Conservation (phyloP, 2,888 invertebrate genomes). For the Unio delphinus region DNA sequence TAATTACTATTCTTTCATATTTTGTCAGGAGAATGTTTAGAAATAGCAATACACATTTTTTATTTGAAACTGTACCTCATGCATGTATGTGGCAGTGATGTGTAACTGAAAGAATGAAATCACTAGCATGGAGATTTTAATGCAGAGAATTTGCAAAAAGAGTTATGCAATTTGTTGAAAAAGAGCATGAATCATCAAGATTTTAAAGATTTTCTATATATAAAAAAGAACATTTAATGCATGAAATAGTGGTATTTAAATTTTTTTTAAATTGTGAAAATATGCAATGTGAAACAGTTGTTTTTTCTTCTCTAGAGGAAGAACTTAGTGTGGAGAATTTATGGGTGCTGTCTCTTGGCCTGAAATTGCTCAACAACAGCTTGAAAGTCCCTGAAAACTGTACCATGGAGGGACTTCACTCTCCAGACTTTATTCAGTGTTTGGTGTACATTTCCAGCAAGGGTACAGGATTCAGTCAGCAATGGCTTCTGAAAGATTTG, state of each 20-base stretch:
- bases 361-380: slow-evolving; percentile 63
- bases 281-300: not conserved
- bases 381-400: slow-evolving; percentile 38
- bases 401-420: slow-evolving; percentile 47
- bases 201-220: no score
- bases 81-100: no score
- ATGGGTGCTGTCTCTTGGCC: slow-evolving; percentile 66
- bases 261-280: no score
- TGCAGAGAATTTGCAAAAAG: no score
- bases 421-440: slow-evolving; percentile 62
- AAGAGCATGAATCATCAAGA: no score
- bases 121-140: no score
- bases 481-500: slow-evolving; percentile 67
- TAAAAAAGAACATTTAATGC: not conserved
- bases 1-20: no score
- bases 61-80: no score
- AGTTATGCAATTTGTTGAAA: no score
- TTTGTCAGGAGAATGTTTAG: no score
- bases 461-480: slow-evolving; percentile 67
- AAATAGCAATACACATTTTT: no score
- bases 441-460: slow-evolving; percentile 66
- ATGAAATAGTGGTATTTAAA: not conserved
- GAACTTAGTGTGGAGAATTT: slow-evolving; percentile 56
- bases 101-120: no score
- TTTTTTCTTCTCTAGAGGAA: slow-evolving; percentile 35